Conservation (phyloP, 2,113 vertebrate genomes). For the Eublepharis macularius region DNA sequence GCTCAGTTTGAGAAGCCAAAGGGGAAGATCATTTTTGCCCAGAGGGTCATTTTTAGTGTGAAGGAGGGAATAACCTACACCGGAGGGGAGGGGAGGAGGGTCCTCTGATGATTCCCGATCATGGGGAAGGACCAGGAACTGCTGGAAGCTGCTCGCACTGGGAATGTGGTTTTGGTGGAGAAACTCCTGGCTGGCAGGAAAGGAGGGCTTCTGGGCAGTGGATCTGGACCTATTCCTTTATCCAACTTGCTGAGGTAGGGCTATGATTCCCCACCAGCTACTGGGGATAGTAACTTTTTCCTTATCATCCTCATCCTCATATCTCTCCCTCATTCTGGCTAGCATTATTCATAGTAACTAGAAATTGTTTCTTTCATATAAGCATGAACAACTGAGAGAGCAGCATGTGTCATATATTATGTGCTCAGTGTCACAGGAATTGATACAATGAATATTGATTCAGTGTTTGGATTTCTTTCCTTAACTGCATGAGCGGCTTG, state of each 20-base stretch:
- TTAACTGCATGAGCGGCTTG: conserved; percentile 65
- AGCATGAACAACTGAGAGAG: conserved; percentile 51
- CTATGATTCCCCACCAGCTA: conserved; percentile 43
- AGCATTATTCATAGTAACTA: conserved; percentile 59
- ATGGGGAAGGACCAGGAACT: conserved; percentile 99
- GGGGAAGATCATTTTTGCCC: conserved; percentile 28
- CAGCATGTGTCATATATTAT: background rate
- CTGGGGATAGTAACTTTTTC: conserved; percentile 54
- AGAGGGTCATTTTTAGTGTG: conserved; percentile 2
- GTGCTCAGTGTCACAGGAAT: conserved; percentile 63
- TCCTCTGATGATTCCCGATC: conserved; percentile 61
- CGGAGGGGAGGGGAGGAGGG: conserved; percentile 18
- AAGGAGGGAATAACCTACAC: conserved; percentile 21
- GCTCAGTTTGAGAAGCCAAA: conserved; percentile 50
- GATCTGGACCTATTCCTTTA: conserved; percentile 91
- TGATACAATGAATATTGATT: conserved; percentile 59
- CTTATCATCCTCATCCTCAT: background rate
- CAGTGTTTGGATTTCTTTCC: conserved; percentile 57
- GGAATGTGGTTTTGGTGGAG: conserved; percentile 95
- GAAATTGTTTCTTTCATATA: conserved; percentile 48
- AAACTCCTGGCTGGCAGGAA: conserved; percentile 95
- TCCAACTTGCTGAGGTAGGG: conserved; percentile 94
- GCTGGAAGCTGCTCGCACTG: conserved; percentile 95
- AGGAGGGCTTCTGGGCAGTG: conserved; percentile 93
- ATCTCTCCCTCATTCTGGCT: conserved; percentile 30